Conservation (phyloP, 2,797 vertebrate species). For the Rhynchotus rufescens region DNA sequence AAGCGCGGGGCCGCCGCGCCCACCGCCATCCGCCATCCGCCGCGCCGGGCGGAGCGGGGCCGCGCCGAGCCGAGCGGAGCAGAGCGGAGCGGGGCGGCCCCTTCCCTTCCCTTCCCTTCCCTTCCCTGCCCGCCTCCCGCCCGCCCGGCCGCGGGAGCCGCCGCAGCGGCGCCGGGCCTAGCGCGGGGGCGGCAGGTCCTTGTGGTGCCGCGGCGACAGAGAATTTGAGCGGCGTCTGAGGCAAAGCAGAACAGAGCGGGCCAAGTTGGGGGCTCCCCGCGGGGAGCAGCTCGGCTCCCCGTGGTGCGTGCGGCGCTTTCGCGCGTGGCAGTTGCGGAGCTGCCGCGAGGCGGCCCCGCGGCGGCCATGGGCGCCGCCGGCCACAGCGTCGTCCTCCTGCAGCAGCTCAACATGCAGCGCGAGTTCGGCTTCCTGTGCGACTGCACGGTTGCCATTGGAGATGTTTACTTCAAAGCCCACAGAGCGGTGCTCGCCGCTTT, state of each 20-base stretch:
- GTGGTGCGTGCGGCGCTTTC: too few species aligned
- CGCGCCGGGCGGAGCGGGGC: too few species aligned
- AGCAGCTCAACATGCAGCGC: constrained; percentile 96
- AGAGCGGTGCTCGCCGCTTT: constrained; percentile 96
- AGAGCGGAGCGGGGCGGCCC: too few species aligned
- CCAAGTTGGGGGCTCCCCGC: background rate
- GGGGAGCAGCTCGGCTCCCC: background rate
- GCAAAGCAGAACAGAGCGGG: background rate
- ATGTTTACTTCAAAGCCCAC: constrained; percentile 98
- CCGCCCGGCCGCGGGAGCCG: background rate
- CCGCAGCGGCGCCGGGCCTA: background rate
- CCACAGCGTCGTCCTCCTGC: constrained; percentile 94
- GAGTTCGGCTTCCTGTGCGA: constrained; percentile 99
- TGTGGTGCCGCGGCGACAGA: too few species aligned
- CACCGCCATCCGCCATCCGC: constrained; percentile 55
- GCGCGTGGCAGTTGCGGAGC: too few species aligned
- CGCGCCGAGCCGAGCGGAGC: too few species aligned
- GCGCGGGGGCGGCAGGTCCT: too few species aligned
- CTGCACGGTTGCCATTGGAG: constrained; percentile 97
- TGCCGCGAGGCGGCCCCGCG: background rate
- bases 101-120: too few species aligned
- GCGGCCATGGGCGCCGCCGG: constrained; percentile 88
- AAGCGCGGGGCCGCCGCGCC: constrained; percentile 20
- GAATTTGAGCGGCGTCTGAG: too few species aligned
- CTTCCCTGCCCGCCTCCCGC: too few species aligned